Evolutionary conservation across 2,888 invertebrate species (phyloP), one percentile per base, ranked within the genome.

Genomic region (Junonia oenone): DNA sequence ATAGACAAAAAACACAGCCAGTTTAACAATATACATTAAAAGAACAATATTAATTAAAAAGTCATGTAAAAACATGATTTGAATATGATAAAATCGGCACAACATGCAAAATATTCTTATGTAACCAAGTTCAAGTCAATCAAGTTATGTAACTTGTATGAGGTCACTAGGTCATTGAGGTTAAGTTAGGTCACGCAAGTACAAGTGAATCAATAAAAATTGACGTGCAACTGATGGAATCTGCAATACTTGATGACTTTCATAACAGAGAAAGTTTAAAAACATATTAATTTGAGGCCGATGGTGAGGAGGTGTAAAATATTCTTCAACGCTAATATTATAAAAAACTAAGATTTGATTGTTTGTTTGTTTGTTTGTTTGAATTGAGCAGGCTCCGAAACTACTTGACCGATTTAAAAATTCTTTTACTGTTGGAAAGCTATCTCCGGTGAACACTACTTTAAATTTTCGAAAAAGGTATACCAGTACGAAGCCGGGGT

Each of bases 191-290:
- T 58, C 58, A 58, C 17, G 46, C 38, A 19, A 33, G 43, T 22
- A 53, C 49, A 26, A 40, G 31, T 40, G 46, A 58, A 55, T 55
- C 58, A 31, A 51, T 55, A 55, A 58, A 55, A 51, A 55, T 48
- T 51, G 58, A 58, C 58, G 51, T 31, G 54, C 33, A 38, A 40
- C 27, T 45, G 45, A 29, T 37, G 43, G 37, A 14, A 29, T 46
- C 46, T 19, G 46, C 46, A 46, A 52, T 47, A 33, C 11, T 1
- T 13, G n/a, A 47, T n/a, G 31, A 31, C 22, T 45, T 29, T 31
- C 51, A 29, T 14, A 37, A 37, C 5, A 11, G 38, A 40, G 38
- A 40, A 40, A 40, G 38, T 11, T 43, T 13, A 26, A 5, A 26
- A 43, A 43, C n/a, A 13, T 15, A 38, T 17, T 5, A 5, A 38